phyloP scores from a whole-genome alignment of 1,140 invertebrate species.

The Microplitis demolitor region DNA sequence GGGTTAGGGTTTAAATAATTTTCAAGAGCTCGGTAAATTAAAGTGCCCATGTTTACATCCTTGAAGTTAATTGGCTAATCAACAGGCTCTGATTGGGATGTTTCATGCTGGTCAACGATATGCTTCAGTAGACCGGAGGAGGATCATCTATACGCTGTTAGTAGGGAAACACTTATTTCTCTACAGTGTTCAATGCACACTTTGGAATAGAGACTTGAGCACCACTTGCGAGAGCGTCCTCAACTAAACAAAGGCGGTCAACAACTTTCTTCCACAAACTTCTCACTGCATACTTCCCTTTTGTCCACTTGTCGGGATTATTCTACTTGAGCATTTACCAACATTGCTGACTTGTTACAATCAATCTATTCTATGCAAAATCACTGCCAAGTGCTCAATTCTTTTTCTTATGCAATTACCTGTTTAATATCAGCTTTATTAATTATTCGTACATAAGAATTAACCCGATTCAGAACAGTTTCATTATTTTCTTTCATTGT shows the following conservation, averaged over 20 bases:
- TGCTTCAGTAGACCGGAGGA: not conserved
- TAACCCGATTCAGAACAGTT: too few relatives aligned
- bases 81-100: not conserved
- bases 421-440: too few relatives aligned
- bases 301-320: not conserved
- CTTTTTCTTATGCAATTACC: not conserved
- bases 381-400: not conserved
- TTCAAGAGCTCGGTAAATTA: too few relatives aligned
- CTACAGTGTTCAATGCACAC: conserved; percentile 17
- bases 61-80: conserved; percentile 3
- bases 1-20: too few relatives aligned
- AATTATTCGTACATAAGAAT: too few relatives aligned
- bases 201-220: conserved; percentile 4
- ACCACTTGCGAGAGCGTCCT: conserved; percentile 2
- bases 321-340: not conserved
- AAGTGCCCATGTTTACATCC: not conserved
- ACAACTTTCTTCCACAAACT: not conserved
- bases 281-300: not conserved
- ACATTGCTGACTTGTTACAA: not conserved
- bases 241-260: conserved; percentile 12
- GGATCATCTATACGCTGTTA: not conserved
- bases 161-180: conserved; percentile 10
- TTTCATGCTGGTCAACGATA: not conserved
- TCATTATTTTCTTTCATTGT: too few relatives aligned
- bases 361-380: not conserved